Evolutionary conservation across 2,888 invertebrate species (phyloP), one percentile per base, ranked within the genome.

Genomic region (Dyspetes luteomarginatus): DNA sequence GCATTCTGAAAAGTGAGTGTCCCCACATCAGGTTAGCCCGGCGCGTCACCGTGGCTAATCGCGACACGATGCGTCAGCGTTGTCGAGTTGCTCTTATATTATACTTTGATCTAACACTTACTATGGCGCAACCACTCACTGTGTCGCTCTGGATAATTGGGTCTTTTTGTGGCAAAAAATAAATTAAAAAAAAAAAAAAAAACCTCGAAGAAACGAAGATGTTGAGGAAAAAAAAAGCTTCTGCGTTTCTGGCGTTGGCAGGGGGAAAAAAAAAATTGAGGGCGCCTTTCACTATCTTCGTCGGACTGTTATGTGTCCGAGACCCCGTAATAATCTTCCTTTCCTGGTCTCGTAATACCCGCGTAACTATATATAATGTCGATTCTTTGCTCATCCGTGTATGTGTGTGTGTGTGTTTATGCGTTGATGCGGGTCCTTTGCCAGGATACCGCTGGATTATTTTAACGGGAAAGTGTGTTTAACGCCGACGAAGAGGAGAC

Each of bases 391-490:
- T n/a, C n/a, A n/a, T n/a, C n/a, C n/a, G n/a, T n/a, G n/a, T n/a
- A n/a, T n/a, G n/a, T n/a, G n/a, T n/a, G n/a, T n/a, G n/a, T n/a
- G n/a, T 26, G 15, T 24, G 58, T 15, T 28, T 22, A 43, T 41
- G 52, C 50, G 17, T 26, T 36, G 17, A 28, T 45, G 26, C 26
- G 22, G 67, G 55, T 15, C 28, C 72, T 62, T 72, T 72, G 64
- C 48, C 7, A 64, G 55, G 72, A 41, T 65, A 67, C 72, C 78
- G 83, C 78, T 84, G 86, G 85, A 86, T 87, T 87, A 86, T 86
- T 87, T 87, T 86, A 87, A 87, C 86, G 82, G 15, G 7, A 80
- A 81, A 83, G 85, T 85, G 81, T 83, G 81, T 84, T 84, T 82
- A 84, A 82, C 84, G 82, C 84, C 82, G 77, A 64, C 62, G n/a